Evolutionary conservation across 2,888 invertebrate genomes (phyloP), one percentile per base, ranked within the genome.

Genomic region (Cryptus viduatorius): DNA sequence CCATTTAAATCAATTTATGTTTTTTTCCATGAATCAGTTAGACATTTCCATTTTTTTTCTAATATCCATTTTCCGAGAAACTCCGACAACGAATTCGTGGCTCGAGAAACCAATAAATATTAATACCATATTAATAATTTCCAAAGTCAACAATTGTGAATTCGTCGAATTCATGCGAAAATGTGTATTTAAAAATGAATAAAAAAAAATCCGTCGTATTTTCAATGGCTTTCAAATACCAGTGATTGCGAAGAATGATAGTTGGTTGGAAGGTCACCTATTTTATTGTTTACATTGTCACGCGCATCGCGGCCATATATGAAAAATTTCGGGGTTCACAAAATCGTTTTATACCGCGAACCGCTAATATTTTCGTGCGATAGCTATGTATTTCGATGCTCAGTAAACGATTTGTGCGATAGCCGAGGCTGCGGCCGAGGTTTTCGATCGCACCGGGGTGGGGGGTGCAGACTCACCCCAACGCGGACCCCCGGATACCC

Each of bases 361-460:
- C 10, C 19, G 24, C 56, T 56, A 12, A 56, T 56, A 24, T 56
- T 56, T 37, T 56, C 56, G 24, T 56, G 19, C 24, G 4, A 56
- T 56, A 24, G 19, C 12, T 56, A 12, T 24, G 0, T 56, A 56
- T 56, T 4, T 56, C 19, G 10, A 56, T 24, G 10, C 24, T 4
- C 56, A 8, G 24, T 24, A 56, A 56, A 24, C 56, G 10, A 24
- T 56, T 56, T 56, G 12, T 56, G 56, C 56, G 56, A 56, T 24
- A 56, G 56, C 24, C 56, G 37, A 19, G 24, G 56, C 24, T 56
- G 42, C 24, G 59, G n/a, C 29, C 29, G 56, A n/a, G 59, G 42
- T 24, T 72, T 44, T 56, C 24, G 44, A 72, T 56, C 72, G 72
- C 56, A 31, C 59, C 16, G 44, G 12, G 14, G 14, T 14, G 14